A percentile compares a stretch with the other conserved stretches of the same genome.
Conservation (phyloP, 2,888 invertebrate genomes). For the Cheilosia vulpina region DNA sequence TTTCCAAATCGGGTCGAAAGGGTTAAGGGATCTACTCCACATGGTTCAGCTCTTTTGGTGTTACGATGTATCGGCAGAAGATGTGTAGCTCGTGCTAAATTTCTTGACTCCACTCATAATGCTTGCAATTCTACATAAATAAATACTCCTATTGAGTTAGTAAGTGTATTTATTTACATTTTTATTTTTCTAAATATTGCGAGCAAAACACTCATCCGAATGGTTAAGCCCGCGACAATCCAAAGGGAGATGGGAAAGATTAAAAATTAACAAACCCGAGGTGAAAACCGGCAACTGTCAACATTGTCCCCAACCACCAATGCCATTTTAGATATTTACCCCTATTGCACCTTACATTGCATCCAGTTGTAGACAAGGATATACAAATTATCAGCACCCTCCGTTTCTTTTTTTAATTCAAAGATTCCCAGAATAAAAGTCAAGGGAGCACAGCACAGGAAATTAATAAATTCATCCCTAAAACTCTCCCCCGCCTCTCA, state of each 20-base stretch:
- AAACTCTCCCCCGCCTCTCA: neutral
- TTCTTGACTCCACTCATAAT: too few relatives aligned
- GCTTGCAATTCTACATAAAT: too few relatives aligned
- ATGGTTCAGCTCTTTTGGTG: too few relatives aligned
- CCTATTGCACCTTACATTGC: constrained; percentile 14
- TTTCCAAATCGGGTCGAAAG: too few relatives aligned
- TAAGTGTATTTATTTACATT: too few relatives aligned
- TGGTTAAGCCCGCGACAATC: neutral
- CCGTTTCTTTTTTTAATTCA: constrained; percentile 35
- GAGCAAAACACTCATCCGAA: neutral
- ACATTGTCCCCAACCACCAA: constrained; percentile 27
- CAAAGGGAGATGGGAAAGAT: neutral
- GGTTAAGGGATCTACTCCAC: too few relatives aligned
- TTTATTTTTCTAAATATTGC: neutral
- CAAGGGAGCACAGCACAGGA: constrained; percentile 62
- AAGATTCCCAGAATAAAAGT: constrained; percentile 66
- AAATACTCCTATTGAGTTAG: too few relatives aligned
- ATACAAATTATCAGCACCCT: constrained; percentile 60
- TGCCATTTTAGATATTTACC: constrained; percentile 18
- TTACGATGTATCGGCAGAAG: too few relatives aligned
- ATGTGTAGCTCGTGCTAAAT: too few relatives aligned
- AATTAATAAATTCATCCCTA: constrained; percentile 71
- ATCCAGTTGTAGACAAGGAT: constrained; percentile 49
- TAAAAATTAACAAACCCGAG: constrained; percentile 28
- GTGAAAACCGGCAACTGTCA: constrained; percentile 57